Evolutionary conservation across 2,888 invertebrate genomes (phyloP), one percentile per base, ranked within the genome.

Genomic region (Nebria brevicollis): DNA sequence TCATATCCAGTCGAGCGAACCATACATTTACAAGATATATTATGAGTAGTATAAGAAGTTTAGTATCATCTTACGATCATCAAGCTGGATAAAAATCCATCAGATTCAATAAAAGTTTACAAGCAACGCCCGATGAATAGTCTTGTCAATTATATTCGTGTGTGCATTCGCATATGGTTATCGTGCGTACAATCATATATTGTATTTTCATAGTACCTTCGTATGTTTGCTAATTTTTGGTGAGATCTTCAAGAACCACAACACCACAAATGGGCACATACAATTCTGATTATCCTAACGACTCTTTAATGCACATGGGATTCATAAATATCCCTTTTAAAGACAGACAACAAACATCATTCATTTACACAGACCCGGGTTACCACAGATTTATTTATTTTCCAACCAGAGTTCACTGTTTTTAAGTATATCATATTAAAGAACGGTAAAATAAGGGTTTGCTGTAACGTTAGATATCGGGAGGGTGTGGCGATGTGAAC

Each of bases 261-360:
- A 8, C 54, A 13, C 54, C 54, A 54, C 54, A 54, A 54, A 54
- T 54, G 54, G 54, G 13, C 54, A 26, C 7, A 68, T 68, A 68
- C 7, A 68, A 68, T 68, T 68, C 68, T 5, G 68, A 68, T 68
- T 68, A 68, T 68, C n/a, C 68, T 68, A 68, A 68, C 68, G 20
- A 68, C 26, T 26, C 10, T 68, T 25, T 68, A 68, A 68, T 68
- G n/a, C 68, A 4, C 68, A 68, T 10, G 68, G 68, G 68, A 68
- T 68, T 68, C 68, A 68, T 68, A 68, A 68, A 68, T 68, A 68
- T 68, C 13, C 68, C 68, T 68, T 68, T 68, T 68, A 68, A 68
- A 68, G 68, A 25, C 20, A n/a, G 26, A 25, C 68, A 2, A 25
- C n/a, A 68, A 8, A 25, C 26, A 6, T 68, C 68, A 54, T 54